Evolutionary conservation across 2,888 invertebrate species (phyloP).

Genomic region (Sepioteuthis lessoniana): DNA sequence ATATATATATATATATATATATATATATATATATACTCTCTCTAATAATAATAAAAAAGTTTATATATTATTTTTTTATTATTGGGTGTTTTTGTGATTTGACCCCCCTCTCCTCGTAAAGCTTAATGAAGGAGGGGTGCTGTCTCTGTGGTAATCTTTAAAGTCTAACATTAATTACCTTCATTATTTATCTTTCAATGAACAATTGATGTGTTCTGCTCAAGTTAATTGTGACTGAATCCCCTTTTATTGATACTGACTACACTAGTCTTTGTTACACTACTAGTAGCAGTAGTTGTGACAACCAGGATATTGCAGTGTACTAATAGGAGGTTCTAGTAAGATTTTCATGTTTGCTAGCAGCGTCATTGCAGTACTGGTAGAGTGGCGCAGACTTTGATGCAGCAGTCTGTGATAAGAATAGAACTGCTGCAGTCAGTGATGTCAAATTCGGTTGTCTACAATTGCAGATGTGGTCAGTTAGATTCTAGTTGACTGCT

Average conservation of each 20-base stretch:
- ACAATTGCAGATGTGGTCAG: not conserved
- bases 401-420: slow-evolving; percentile 20
- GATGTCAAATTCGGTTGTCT: not conserved
- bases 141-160: no score
- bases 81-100: no score
- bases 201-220: not conserved
- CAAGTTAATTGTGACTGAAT: not conserved
- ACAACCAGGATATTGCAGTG: not conserved
- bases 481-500: not conserved
- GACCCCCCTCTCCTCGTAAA: no score
- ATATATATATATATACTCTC: no score
- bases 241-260: not conserved
- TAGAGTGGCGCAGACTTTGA: not conserved
- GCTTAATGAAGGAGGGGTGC: no score
- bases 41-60: no score
- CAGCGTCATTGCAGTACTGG: not conserved
- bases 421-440: not conserved
- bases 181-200: not conserved
- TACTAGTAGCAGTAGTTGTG: not conserved
- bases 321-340: not conserved
- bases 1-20: no score
- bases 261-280: not conserved
- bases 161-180: no score
- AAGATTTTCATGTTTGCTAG: not conserved
- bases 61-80: no score